Percentiles rank a stretch among this genome's conserved stretches.
Evolutionary conservation across 2,113 vertebrate genomes (phyloP).

Genomic region (Pseudopodoces humilis): DNA sequence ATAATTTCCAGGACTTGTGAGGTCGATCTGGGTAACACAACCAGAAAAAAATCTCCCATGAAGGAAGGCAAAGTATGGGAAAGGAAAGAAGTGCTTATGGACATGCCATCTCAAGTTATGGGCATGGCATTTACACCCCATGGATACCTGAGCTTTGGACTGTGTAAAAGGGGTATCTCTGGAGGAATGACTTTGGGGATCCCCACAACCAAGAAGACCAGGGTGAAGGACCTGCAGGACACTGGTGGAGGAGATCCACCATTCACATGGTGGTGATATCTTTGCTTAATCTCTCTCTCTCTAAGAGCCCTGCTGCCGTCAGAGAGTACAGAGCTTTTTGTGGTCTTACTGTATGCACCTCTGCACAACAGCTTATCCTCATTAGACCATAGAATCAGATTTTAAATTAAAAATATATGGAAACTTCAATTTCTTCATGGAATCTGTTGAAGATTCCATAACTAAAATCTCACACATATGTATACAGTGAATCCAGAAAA

Average conservation of each 20-base stretch:
- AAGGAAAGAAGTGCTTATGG: neutral
- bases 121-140: neutral
- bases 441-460: neutral
- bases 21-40: rapidly evolving
- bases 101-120: neutral
- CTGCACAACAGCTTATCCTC: neutral
- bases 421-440: neutral
- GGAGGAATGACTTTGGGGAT: neutral
- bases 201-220: too few relatives aligned
- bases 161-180: neutral
- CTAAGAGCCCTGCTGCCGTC: neutral
- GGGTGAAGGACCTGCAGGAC: neutral
- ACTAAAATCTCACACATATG: neutral
- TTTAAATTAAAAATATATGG: neutral
- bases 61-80: neutral
- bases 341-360: neutral
- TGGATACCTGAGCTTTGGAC: too few relatives aligned
- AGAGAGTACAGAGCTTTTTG: neutral
- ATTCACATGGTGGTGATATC: too few relatives aligned
- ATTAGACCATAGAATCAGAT: neutral
- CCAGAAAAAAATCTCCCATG: neutral
- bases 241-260: neutral
- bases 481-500: neutral
- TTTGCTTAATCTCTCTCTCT: neutral
- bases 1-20: neutral